Conservation (phyloP, 1,140 invertebrate genomes). For the Bradynema listronoti region DNA sequence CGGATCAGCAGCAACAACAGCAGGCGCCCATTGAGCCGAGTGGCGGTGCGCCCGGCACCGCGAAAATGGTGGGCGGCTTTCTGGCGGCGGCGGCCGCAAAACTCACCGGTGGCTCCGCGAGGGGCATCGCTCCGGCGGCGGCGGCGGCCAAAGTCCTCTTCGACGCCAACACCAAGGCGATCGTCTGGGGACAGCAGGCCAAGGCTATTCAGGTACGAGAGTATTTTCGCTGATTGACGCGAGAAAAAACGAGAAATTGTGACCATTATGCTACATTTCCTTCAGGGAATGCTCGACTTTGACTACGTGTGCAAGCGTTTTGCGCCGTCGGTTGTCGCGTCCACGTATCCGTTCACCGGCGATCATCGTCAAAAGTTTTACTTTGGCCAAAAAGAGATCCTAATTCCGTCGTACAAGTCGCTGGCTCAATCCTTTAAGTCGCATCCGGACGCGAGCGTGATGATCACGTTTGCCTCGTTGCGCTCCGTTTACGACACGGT, state of each 20-base stretch:
- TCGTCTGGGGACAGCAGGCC: conserved; percentile 98
- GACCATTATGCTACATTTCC: neutral
- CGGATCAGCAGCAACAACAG: no score
- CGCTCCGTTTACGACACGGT: conserved; percentile 95
- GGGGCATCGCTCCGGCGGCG: no score
- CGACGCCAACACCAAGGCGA: conserved; percentile 76
- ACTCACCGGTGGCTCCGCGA: no score
- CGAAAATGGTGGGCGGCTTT: no score
- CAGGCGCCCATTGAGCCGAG: conserved; percentile 2
- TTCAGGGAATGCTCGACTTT: conserved; percentile 83
- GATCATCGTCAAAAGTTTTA: conserved; percentile 99
- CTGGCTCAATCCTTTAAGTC: conserved; percentile 93
- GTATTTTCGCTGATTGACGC: conserved; percentile 5
- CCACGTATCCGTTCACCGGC: conserved; percentile 96
- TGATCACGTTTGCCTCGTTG: conserved; percentile 97
- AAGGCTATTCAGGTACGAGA: conserved; percentile 83
- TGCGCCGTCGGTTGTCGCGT: conserved; percentile 76
- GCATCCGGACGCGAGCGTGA: conserved; percentile 85
- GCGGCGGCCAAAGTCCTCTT: no score
- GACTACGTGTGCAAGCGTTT: conserved; percentile 90
- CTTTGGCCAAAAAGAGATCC: conserved; percentile 96
- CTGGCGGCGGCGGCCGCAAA: no score
- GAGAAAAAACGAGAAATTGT: conserved; percentile 13
- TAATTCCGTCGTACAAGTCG: conserved; percentile 90
- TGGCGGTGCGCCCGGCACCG: no score